These are phyloP conservation scores for Phenganax stokvisi DNA, from an alignment of 92 coral and sea anemone species.

Conservation along the genomic window DNA sequence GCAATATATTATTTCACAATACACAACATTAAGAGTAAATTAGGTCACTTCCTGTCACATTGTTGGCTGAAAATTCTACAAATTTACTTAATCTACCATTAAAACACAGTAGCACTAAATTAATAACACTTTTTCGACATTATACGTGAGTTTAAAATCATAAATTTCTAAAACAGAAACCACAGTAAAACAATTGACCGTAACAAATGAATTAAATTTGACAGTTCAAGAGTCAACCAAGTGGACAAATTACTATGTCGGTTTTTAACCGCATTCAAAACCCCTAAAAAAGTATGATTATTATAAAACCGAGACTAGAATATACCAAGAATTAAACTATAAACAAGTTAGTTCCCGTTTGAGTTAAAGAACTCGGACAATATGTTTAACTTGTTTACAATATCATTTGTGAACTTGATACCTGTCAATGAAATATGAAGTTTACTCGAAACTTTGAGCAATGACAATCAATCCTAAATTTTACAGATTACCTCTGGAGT, in stretches of 20 bases:
- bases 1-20: not conserved
- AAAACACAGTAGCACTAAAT: not conserved
- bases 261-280: not conserved
- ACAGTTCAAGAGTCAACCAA: constrained; percentile 3
- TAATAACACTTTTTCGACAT: not conserved
- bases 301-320: not conserved
- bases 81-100: not conserved
- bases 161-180: not conserved
- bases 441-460: not conserved
- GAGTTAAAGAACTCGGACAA: not conserved
- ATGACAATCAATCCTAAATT: not conserved
- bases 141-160: not conserved
- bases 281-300: not conserved
- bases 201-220: constrained; percentile 7
- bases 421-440: not conserved
- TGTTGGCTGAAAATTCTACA: not conserved
- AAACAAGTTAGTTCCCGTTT: not conserved
- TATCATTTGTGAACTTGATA: not conserved
- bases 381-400: constrained; percentile 3
- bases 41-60: not conserved
- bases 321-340: not conserved
- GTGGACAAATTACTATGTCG: not conserved
- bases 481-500: not conserved
- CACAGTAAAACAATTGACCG: not conserved
- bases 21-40: not conserved